Evolutionary conservation across 2,888 invertebrate species (phyloP).

Genomic region (Zeuzera pyrina): DNA sequence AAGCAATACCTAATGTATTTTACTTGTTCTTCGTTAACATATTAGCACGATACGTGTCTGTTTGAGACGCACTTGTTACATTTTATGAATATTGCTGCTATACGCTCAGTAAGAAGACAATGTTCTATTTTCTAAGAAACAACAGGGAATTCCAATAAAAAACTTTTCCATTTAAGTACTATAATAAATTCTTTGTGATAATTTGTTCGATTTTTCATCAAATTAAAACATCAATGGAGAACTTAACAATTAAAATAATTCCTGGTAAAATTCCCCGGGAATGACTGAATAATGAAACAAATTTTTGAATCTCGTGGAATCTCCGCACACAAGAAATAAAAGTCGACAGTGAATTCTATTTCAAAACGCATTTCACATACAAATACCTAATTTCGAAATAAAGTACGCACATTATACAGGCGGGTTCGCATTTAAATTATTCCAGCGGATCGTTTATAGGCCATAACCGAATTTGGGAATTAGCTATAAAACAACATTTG

Average conservation of each 20-base stretch:
- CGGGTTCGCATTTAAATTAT: constrained; percentile 72
- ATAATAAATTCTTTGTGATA: no score
- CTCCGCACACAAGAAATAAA: constrained; percentile 46
- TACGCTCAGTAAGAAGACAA: no score
- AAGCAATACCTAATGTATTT: constrained; percentile 59
- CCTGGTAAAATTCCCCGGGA: constrained; percentile 12
- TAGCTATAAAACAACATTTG: constrained; percentile 74
- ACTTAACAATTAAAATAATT: constrained; percentile 10
- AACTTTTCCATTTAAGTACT: no score
- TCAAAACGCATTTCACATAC: constrained; percentile 72
- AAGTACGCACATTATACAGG: constrained; percentile 71
- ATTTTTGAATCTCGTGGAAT: constrained; percentile 23
- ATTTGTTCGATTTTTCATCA: not conserved
- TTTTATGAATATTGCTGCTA: no score
- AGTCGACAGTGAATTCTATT: constrained; percentile 58
- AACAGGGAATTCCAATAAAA: no score
- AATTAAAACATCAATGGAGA: constrained; percentile 12
- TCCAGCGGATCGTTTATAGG: constrained; percentile 73
- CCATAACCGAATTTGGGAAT: constrained; percentile 74
- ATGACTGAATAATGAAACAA: constrained; percentile 24
- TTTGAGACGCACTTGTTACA: no score
- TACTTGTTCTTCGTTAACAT: constrained; percentile 30
- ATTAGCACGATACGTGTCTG: not conserved
- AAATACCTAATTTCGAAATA: constrained; percentile 70
- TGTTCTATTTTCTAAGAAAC: no score